These are phyloP conservation scores for Diachrysia chrysitis DNA, from an alignment of 2,888 invertebrate species.

Conservation along the genomic window DNA sequence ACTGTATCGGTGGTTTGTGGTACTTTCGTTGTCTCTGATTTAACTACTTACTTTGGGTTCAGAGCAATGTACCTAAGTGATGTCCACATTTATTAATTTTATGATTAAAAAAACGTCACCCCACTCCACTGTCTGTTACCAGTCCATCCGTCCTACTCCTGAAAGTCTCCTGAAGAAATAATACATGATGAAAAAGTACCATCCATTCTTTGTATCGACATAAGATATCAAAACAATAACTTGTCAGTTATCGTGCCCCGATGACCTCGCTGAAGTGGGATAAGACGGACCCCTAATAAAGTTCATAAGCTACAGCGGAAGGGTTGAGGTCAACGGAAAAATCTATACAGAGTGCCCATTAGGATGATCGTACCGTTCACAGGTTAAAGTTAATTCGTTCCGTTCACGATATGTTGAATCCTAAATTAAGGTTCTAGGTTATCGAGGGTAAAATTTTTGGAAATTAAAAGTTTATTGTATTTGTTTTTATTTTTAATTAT, in stretches of 20 bases:
- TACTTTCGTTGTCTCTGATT: too few relatives aligned
- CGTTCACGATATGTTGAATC: slow-evolving; percentile 6
- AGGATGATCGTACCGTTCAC: slow-evolving; percentile 33
- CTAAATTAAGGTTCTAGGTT: too few relatives aligned
- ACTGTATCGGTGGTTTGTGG: too few relatives aligned
- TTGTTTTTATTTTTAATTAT: too few relatives aligned
- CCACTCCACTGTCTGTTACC: neutral
- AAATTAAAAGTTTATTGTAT: too few relatives aligned
- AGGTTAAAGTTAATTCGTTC: slow-evolving; percentile 20
- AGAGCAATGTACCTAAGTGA: too few relatives aligned
- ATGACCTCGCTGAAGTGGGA: slow-evolving; percentile 40
- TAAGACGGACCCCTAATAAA: slow-evolving; percentile 45
- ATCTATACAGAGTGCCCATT: slow-evolving; percentile 24
- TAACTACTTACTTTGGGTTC: too few relatives aligned
- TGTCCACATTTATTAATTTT: too few relatives aligned
- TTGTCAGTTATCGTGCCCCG: slow-evolving; percentile 18
- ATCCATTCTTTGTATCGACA: slow-evolving; percentile 5
- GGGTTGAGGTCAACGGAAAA: slow-evolving; percentile 42
- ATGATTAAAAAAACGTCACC: too few relatives aligned
- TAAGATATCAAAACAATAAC: slow-evolving; percentile 25
- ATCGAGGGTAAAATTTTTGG: too few relatives aligned
- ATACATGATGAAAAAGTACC: neutral
- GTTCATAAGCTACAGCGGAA: slow-evolving; percentile 30
- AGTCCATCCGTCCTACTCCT: neutral
- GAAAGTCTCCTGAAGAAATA: neutral